A percentile compares a stretch with the other conserved stretches of the same genome.
phyloP scores from a whole-genome alignment of 2,113 vertebrate species.

The Glaucidium brasilianum region DNA sequence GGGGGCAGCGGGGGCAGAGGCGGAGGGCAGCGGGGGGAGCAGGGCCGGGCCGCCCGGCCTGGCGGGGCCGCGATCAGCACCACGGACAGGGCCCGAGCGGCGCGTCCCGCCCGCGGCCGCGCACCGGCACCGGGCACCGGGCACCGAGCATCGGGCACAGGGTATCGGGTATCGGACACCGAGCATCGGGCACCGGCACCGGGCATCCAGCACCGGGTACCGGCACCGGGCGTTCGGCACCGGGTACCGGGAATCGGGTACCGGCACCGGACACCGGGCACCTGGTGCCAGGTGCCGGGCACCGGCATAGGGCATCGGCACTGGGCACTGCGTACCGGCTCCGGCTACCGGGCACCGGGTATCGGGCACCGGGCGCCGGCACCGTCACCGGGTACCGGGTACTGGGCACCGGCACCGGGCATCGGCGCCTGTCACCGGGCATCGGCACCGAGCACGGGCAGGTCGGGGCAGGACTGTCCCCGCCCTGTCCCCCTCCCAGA shows the following conservation, averaged over 20 bases:
- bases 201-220: not conserved
- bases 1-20: not conserved
- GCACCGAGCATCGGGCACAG: too few relatives aligned
- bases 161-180: not conserved
- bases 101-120: not conserved
- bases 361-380: not conserved
- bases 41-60: not conserved
- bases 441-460: not conserved
- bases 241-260: not conserved
- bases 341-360: accelerated
- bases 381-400: too few relatives aligned
- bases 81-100: constrained; percentile 26
- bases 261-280: not conserved
- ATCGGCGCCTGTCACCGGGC: not conserved
- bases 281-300: not conserved
- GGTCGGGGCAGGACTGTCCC: not conserved
- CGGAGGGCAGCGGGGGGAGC: not conserved
- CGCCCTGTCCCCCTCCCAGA: not conserved
- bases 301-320: not conserved
- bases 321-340: too few relatives aligned
- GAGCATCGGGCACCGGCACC: not conserved
- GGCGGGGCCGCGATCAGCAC: not conserved
- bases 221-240: not conserved
- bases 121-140: not conserved
- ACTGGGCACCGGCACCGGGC: not conserved